Percentiles rank a stretch among this genome's conserved stretches.
Conservation (phyloP, 2,797 vertebrate species). For the Mormyrops attenuatus region DNA sequence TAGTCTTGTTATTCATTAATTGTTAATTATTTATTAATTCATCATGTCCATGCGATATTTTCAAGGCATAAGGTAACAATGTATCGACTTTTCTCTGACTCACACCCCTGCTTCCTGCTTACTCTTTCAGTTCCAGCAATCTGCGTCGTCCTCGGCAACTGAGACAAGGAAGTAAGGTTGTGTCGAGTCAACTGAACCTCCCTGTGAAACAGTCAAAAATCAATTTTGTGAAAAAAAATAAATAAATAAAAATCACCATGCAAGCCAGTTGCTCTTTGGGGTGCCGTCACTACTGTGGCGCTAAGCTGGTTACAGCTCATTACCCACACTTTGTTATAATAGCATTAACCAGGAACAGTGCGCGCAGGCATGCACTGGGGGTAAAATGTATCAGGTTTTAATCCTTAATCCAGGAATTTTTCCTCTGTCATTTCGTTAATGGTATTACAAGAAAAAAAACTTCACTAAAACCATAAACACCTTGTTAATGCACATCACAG, state of each 20-base stretch:
- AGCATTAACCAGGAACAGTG: conserved; percentile 31
- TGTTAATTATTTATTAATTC: conserved; percentile 17
- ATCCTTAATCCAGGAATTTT: conserved; percentile 12
- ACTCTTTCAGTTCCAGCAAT: conserved; percentile 24
- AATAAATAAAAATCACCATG: not conserved
- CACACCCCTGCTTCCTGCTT: conserved; percentile 20
- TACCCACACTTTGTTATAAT: conserved; percentile 20
- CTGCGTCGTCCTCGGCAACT: conserved; percentile 40
- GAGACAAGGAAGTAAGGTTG: conserved; percentile 25
- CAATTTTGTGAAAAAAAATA: conserved; percentile 31
- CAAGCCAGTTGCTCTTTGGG: conserved; percentile 20
- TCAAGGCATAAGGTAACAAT: not conserved
- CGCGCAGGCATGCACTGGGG: conserved; percentile 7
- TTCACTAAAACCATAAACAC: not conserved
- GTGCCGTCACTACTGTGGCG: conserved; percentile 18
- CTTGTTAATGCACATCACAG: not conserved
- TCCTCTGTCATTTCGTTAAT: not conserved
- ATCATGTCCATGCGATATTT: not conserved
- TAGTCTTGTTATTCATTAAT: conserved; percentile 12
- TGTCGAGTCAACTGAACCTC: conserved; percentile 48
- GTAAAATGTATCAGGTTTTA: conserved; percentile 6
- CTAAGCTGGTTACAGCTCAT: conserved; percentile 28
- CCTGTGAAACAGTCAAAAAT: conserved; percentile 43
- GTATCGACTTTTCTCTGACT: not conserved
- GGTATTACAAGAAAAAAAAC: not conserved